Conservation (phyloP, 2,113 vertebrate species). For the Caloenas nicobarica region DNA sequence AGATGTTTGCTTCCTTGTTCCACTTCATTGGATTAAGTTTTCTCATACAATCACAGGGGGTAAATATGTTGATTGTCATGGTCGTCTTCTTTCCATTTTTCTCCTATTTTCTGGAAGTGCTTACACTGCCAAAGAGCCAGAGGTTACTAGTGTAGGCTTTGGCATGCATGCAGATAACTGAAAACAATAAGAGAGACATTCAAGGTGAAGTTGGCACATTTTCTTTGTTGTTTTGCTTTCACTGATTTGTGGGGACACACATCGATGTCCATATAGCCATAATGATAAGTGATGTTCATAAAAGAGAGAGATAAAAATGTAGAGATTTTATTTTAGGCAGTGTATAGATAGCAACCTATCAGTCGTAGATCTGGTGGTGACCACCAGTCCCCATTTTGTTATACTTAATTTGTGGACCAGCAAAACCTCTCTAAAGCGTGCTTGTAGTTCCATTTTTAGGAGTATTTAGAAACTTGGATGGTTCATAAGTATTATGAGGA, state of each 20-base stretch:
- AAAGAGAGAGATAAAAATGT: neutral
- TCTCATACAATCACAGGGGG: neutral
- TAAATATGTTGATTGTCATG: neutral
- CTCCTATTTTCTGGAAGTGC: neutral
- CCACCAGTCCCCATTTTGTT: neutral
- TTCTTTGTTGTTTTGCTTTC: neutral
- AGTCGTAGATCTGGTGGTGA: neutral
- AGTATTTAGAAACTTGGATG: neutral
- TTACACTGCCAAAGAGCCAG: neutral
- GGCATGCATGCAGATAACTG: neutral
- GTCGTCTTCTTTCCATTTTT: neutral
- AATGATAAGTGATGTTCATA: neutral
- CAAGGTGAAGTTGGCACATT: neutral
- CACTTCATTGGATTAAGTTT: neutral
- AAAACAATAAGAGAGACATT: neutral
- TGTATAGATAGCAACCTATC: neutral
- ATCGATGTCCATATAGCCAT: fast-evolving
- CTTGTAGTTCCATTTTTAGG: neutral
- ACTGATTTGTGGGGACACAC: neutral
- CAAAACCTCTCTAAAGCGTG: neutral
- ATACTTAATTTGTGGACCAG: neutral
- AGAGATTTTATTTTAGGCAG: neutral
- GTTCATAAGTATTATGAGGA: neutral
- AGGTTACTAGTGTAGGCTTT: neutral
- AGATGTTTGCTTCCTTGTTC: neutral